Conservation (phyloP, 2,113 vertebrate genomes). For the Leptosomus discolor region DNA sequence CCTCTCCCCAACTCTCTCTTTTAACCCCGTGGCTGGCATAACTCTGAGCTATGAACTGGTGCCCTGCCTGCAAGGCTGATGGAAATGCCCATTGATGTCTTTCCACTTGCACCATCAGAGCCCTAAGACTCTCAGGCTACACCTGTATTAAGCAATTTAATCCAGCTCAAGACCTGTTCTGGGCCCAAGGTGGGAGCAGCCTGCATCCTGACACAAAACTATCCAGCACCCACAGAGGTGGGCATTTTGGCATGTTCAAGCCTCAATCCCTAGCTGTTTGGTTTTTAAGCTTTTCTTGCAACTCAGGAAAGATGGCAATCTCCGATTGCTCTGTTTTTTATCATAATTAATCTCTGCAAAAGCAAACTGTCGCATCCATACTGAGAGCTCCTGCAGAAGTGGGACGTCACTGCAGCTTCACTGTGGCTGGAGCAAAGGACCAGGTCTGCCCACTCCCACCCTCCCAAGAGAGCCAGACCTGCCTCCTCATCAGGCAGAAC, state of each 20-base stretch:
- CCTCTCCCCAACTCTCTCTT: neutral
- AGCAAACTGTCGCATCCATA: fast-evolving
- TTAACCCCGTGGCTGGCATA: neutral
- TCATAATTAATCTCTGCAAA: neutral
- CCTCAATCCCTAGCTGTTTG: neutral
- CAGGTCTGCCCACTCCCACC: neutral
- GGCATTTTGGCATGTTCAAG: neutral
- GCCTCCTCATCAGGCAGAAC: neutral
- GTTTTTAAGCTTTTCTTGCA: neutral
- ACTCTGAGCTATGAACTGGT: neutral
- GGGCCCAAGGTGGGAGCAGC: neutral
- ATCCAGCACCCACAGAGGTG: no score
- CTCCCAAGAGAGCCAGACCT: neutral
- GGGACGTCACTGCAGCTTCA: neutral
- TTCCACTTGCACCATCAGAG: neutral
- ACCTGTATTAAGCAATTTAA: neutral
- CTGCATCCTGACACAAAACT: no score
- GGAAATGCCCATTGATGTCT: neutral
- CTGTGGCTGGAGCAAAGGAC: neutral
- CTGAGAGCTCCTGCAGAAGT: neutral
- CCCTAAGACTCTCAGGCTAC: neutral
- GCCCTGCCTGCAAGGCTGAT: neutral
- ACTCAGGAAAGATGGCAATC: neutral
- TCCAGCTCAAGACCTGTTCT: neutral
- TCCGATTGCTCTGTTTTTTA: fast-evolving